A percentile compares a stretch with the other conserved stretches of the same genome.
Evolutionary conservation across 2,797 vertebrate species (phyloP).

Genomic region (Potorous gilbertii): DNA sequence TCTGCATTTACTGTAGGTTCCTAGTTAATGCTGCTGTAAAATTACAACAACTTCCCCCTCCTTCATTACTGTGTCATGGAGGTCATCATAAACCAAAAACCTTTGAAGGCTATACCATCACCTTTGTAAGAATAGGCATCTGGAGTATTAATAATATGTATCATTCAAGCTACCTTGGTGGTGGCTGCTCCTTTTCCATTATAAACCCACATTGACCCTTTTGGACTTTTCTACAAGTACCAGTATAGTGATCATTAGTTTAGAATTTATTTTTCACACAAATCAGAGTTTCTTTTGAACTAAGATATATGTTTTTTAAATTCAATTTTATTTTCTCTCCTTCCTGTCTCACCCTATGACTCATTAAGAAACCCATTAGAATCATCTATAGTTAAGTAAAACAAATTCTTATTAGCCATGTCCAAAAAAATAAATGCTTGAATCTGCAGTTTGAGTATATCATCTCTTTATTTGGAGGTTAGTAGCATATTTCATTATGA

Average conservation of each 20-base stretch:
- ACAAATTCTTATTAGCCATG: background rate
- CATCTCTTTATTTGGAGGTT: background rate
- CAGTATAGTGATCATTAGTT: background rate
- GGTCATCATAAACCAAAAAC: background rate
- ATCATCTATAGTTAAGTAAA: background rate
- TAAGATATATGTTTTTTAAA: background rate
- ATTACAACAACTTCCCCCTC: background rate
- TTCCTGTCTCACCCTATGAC: background rate
- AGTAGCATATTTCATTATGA: background rate
- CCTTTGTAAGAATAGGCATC: background rate
- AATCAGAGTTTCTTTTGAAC: background rate
- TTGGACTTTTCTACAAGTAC: background rate
- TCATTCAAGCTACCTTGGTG: background rate
- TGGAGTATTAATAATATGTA: background rate
- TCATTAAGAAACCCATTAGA: background rate
- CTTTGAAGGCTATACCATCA: background rate
- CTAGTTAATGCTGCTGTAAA: background rate
- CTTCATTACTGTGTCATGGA: background rate
- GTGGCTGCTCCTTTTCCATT: slow-evolving; percentile 19
- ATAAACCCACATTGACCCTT: background rate
- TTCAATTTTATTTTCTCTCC: background rate
- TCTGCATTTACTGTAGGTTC: slow-evolving; percentile 22
- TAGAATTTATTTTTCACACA: background rate
- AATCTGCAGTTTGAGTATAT: background rate
- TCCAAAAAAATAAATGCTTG: background rate